These are phyloP conservation scores for Echeneis naucrates DNA, from an alignment of 2,797 vertebrate species.

Conservation along the genomic window DNA sequence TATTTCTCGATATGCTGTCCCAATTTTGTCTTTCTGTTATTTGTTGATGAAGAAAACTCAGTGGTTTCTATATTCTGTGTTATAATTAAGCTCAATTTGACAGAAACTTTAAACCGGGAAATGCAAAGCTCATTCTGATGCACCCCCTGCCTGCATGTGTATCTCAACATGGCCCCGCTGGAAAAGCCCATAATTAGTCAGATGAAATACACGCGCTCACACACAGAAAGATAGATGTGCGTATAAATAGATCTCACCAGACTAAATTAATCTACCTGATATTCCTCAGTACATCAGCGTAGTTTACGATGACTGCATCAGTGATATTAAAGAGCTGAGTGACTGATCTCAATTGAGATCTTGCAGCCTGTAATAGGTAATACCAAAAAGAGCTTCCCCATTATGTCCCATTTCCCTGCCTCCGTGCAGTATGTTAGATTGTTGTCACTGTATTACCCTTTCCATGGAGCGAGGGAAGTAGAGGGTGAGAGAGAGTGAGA, in stretches of 20 bases:
- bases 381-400: slow-evolving; percentile 64
- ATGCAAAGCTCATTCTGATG: background rate
- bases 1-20: background rate
- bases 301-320: slow-evolving; percentile 52
- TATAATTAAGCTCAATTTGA: background rate
- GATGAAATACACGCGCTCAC: slow-evolving; percentile 18
- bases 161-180: background rate
- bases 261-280: slow-evolving; percentile 47
- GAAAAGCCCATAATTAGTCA: background rate
- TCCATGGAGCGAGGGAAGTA: slow-evolving; percentile 41
- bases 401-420: slow-evolving; percentile 63
- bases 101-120: background rate
- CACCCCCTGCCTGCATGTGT: background rate
- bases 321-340: slow-evolving; percentile 44
- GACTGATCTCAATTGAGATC: slow-evolving; percentile 68
- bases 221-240: slow-evolving; percentile 5
- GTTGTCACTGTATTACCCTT: slow-evolving; percentile 67
- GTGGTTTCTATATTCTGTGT: background rate
- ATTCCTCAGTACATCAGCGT: slow-evolving; percentile 39
- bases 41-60: too few relatives aligned
- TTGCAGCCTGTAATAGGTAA: slow-evolving; percentile 55
- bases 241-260: slow-evolving; percentile 22
- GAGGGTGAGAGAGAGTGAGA: slow-evolving; percentile 47
- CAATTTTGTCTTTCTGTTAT: background rate
- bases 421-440: slow-evolving; percentile 45